Conservation (phyloP, 1,140 invertebrate species). For the Ruditapes philippinarum region DNA sequence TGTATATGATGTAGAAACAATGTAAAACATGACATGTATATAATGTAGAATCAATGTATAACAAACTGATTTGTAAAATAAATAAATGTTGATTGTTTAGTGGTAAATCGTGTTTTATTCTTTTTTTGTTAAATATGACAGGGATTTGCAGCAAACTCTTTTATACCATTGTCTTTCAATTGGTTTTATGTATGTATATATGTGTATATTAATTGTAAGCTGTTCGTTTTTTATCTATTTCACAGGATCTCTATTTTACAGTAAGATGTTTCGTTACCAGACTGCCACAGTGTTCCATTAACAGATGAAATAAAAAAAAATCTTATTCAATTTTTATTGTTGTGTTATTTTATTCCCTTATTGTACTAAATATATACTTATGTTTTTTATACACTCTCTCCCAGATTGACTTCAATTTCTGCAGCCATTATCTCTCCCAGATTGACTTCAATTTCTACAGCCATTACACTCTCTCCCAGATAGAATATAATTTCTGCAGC, state of each 20-base stretch:
- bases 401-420: too few species aligned
- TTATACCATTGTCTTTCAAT: slow-evolving; percentile 18
- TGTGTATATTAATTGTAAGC: background rate
- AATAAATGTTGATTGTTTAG: background rate
- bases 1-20: too few species aligned
- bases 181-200: background rate
- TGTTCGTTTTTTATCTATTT: slow-evolving; percentile 6
- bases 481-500: too few species aligned
- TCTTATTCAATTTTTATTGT: background rate
- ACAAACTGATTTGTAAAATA: background rate
- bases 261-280: slow-evolving; percentile 6
- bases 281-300: background rate
- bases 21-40: too few species aligned
- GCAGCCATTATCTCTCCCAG: too few species aligned
- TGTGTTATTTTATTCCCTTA: too few species aligned
- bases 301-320: slow-evolving; percentile 16
- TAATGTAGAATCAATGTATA: too few species aligned
- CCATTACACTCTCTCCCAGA: too few species aligned
- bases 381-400: too few species aligned
- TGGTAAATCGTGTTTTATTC: slow-evolving; percentile 9
- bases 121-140: background rate
- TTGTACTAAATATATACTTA: too few species aligned
- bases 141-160: background rate
- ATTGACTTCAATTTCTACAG: too few species aligned
- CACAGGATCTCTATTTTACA: slow-evolving; percentile 38